A percentile compares a stretch with the other conserved stretches of the same genome.
phyloP scores from a whole-genome alignment of 2,113 vertebrate species.

The Microcebus griseorufus region DNA sequence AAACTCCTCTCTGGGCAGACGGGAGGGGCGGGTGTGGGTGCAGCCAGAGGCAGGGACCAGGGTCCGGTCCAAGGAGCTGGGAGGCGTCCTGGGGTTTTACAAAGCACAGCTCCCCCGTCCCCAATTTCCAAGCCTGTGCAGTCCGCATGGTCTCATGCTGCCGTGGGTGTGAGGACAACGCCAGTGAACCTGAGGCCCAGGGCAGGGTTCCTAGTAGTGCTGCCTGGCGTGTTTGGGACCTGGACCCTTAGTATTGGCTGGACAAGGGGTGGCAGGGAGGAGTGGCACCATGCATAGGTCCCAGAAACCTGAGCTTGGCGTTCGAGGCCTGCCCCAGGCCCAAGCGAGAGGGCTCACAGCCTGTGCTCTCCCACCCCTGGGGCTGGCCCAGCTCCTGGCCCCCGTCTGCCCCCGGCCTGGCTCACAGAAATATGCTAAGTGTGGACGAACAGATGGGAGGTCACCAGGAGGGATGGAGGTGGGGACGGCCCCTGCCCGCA shows the following conservation, averaged over 20 bases:
- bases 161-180: rapidly evolving
- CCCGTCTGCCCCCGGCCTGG: neutral
- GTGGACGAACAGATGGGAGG: neutral
- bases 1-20: too few species aligned
- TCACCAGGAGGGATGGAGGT: neutral
- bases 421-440: neutral
- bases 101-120: neutral
- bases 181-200: too few species aligned
- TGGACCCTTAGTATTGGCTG: neutral
- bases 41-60: neutral
- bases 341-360: neutral
- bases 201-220: neutral
- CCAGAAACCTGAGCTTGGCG: neutral
- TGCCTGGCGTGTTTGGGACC: neutral
- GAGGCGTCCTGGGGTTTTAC: neutral
- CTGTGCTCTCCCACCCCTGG: neutral
- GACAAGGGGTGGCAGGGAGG: neutral
- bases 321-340: neutral
- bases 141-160: rapidly evolving
- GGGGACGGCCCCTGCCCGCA: neutral
- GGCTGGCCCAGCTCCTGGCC: neutral
- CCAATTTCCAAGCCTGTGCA: neutral
- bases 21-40: too few species aligned
- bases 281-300: neutral
- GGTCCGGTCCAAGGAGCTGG: neutral